phyloP scores from a whole-genome alignment of 30 jellyfish, hydroid and myxozoan genomes.

The Hydra vulgaris region DNA sequence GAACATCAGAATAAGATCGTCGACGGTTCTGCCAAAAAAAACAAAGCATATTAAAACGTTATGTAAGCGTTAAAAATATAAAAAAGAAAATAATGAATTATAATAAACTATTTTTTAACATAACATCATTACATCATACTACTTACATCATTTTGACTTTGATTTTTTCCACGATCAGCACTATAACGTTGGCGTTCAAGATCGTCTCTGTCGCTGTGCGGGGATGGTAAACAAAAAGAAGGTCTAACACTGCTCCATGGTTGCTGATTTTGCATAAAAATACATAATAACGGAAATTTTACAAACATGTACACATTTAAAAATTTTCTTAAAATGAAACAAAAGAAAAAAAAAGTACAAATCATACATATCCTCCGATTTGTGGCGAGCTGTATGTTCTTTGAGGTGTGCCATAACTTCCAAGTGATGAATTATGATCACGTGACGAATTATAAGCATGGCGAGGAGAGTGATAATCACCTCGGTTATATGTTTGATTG shows the following conservation, averaged over 20 bases:
- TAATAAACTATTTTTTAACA: no score
- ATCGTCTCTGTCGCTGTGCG: not conserved
- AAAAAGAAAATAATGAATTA: not conserved
- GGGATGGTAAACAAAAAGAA: not conserved
- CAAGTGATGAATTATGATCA: no score
- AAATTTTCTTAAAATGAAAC: no score
- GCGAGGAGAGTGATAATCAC: not conserved
- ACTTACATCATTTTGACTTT: not conserved
- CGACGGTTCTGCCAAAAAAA: not conserved
- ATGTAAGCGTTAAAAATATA: not conserved
- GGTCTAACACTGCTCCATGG: not conserved
- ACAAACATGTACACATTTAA: no score
- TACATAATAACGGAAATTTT: no score
- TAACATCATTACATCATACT: not conserved
- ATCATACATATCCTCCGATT: not conserved
- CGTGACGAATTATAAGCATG: not conserved
- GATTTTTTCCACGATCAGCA: not conserved
- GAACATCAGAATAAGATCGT: not conserved
- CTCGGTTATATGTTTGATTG: not conserved
- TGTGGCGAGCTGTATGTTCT: no score
- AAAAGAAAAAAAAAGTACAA: no score
- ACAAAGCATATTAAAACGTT: not conserved
- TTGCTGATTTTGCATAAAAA: not conserved
- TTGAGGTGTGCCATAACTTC: no score
- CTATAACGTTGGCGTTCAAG: not conserved